A percentile compares a stretch with the other conserved stretches of the same genome.
Evolutionary conservation across 2,888 invertebrate species (phyloP).

Genomic region (Drosophila neotestacea): DNA sequence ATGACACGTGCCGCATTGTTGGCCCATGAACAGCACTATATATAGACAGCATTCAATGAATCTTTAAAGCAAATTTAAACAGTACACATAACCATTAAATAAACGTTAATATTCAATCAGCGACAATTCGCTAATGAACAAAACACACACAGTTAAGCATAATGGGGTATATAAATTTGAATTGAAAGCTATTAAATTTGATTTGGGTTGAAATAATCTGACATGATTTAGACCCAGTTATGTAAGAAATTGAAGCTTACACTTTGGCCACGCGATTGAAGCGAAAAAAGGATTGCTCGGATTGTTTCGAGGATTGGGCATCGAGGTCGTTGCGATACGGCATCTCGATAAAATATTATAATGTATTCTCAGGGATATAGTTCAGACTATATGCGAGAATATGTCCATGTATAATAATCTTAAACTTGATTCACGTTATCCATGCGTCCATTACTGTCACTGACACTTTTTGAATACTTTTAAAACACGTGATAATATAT

Average conservation of each 20-base stretch:
- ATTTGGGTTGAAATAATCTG: constrained; percentile 11
- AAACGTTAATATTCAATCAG: constrained; percentile 69
- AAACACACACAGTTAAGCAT: constrained; percentile 47
- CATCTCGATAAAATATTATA: constrained; percentile 60
- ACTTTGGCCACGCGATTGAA: constrained; percentile 84
- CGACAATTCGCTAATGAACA: constrained; percentile 59
- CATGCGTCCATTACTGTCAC: constrained; percentile 57
- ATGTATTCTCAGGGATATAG: constrained; percentile 36
- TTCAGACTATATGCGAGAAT: constrained; percentile 29
- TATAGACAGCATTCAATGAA: constrained; percentile 31
- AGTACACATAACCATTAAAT: constrained; percentile 60
- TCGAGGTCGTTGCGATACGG: constrained; percentile 71
- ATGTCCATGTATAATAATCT: constrained; percentile 20
- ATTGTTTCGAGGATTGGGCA: constrained; percentile 76
- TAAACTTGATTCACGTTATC: constrained; percentile 55
- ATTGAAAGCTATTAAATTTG: constrained; percentile 47
- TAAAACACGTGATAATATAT: background rate
- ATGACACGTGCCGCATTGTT: constrained; percentile 41
- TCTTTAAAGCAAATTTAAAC: constrained; percentile 31
- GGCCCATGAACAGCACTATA: constrained; percentile 1
- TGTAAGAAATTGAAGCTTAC: constrained; percentile 74
- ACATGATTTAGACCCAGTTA: constrained; percentile 47
- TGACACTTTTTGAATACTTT: constrained; percentile 19
- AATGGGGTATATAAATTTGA: constrained; percentile 31
- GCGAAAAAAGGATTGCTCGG: constrained; percentile 79